phyloP scores from a whole-genome alignment of 2,797 vertebrate genomes.

The Sciurus carolinensis region DNA sequence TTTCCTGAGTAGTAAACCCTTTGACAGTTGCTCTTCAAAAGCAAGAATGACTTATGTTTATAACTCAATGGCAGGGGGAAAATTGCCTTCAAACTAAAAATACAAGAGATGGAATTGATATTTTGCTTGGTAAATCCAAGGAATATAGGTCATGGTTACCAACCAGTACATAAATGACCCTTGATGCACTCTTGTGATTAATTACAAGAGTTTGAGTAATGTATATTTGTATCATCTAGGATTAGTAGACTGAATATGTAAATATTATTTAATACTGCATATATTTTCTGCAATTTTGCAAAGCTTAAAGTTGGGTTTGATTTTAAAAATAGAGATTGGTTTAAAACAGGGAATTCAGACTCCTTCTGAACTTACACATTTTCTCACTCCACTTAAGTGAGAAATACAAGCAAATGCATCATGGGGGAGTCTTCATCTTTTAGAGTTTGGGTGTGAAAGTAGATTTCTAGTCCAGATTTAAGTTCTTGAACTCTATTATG shows the following conservation, averaged over 20 bases:
- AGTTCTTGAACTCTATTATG: neutral
- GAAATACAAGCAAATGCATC: neutral
- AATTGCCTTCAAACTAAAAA: conserved; percentile 44
- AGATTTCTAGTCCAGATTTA: neutral
- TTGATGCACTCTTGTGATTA: neutral
- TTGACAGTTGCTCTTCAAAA: neutral
- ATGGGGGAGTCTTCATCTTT: neutral
- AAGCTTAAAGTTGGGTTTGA: neutral
- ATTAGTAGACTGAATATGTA: neutral
- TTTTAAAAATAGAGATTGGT: conserved; percentile 5
- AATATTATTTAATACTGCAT: neutral
- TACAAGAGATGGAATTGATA: neutral
- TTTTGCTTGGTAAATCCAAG: conserved; percentile 41
- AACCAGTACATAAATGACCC: neutral
- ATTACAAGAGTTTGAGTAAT: neutral
- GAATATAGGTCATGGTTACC: conserved; percentile 18
- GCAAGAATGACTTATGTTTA: conserved; percentile 47
- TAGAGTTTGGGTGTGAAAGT: neutral
- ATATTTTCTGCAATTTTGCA: neutral
- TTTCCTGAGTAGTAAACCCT: neutral
- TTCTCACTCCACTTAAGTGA: conserved; percentile 6
- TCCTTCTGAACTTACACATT: neutral
- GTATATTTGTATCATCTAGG: neutral
- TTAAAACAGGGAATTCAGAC: conserved; percentile 38
- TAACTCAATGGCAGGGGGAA: conserved; percentile 24